These are phyloP conservation scores for Bombylius discolor DNA, from an alignment of 2,888 invertebrate species.

Conservation along the genomic window DNA sequence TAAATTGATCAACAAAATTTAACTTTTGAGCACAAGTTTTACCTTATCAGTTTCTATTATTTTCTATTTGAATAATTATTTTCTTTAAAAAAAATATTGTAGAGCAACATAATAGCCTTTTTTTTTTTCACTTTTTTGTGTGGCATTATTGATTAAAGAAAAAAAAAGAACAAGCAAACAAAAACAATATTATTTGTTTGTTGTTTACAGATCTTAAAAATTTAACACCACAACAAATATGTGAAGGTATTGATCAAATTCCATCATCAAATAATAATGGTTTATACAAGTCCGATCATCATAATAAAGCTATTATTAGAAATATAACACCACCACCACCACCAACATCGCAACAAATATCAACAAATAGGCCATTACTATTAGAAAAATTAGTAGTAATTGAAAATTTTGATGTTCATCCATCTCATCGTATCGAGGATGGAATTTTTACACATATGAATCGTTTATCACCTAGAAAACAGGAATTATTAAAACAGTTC, in stretches of 20 bases:
- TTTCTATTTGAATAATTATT: neutral
- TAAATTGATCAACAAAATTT: no score
- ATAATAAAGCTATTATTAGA: constrained; percentile 11
- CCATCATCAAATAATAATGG: constrained; percentile 18
- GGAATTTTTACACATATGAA: constrained; percentile 35
- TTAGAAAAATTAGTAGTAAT: constrained; percentile 31
- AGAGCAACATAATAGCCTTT: no score
- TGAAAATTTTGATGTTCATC: constrained; percentile 35
- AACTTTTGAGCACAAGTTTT: no score
- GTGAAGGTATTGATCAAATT: constrained; percentile 30
- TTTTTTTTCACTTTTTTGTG: neutral
- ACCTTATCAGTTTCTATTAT: no score
- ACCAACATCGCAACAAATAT: neutral
- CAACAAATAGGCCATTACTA: constrained; percentile 10
- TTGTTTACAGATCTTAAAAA: constrained; percentile 30
- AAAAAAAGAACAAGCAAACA: no score
- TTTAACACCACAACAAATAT: constrained; percentile 27
- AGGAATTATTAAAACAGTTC: constrained; percentile 37
- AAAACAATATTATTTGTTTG: no score
- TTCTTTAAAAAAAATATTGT: neutral
- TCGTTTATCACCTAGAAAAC: constrained; percentile 35
- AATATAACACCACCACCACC: constrained; percentile 6
- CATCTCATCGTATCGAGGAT: constrained; percentile 34
- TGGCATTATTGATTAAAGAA: neutral
- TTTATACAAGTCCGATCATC: constrained; percentile 6